Evolutionary conservation across 2,888 invertebrate genomes (phyloP), one percentile per base, ranked within the genome.

Genomic region (Nasonovia ribisnigri): DNA sequence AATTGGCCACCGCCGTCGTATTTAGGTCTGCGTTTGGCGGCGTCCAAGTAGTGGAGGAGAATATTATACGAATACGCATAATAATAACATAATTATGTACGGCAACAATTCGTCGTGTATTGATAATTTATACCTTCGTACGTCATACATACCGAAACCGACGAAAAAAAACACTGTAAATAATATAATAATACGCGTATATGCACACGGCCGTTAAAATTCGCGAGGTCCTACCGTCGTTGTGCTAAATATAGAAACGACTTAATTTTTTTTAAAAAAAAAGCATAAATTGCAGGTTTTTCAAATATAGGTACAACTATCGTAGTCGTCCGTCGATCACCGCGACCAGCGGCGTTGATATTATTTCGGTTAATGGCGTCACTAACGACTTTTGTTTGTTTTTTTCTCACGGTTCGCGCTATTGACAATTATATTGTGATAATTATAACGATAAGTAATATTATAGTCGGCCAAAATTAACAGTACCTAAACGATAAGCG

Each of bases 21-120:
- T 84, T 84, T 51, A 42, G 91, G 91, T 54, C 91, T 54, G 42
- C 10, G 77, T 84, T 91, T 54, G 91, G 84, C 91, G 51, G 90
- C 77, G 51, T 46, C 51, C 90, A 29, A 89, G 43, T 89, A 89
- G 46, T 46, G 60, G 43, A 67, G 36, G n/a, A 77, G 16, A 54
- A 54, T 24, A 57, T 2, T 54, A 54, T 54, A 24, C 20, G 86
- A 86, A 86, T 48, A 90, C 90, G 46, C 46, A 42, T 46, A 77
- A 43, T 57, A 88, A 88, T 26, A 42, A 43, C 60, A 90, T 67
- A 36, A 77, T 57, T 90, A n/a, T 67, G 60, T 43, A n/a, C 11
- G 57, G 29, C 89, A 43, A 88, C 57, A 29, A 77, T 77, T 43
- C 42, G 11, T 89, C 48, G 48, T 90, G 24, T 88, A 88, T 51